Conservation (phyloP, 2,113 vertebrate genomes). For the Myiozetetes cayanensis region DNA sequence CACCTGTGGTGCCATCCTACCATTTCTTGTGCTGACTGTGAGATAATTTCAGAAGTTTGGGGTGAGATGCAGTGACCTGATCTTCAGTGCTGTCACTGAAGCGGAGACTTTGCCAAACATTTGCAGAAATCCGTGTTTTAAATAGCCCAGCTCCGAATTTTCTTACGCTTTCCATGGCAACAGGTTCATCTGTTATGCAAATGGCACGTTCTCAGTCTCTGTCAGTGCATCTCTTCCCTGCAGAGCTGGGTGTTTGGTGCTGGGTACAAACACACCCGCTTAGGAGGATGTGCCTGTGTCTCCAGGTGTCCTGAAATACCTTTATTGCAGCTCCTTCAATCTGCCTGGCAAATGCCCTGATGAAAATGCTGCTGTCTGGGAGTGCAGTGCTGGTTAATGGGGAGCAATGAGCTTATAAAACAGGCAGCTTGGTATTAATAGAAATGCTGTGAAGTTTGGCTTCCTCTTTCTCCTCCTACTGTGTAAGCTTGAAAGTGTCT, state of each 20-base stretch:
- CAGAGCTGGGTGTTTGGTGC: not conserved
- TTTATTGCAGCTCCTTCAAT: not conserved
- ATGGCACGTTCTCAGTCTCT: not conserved
- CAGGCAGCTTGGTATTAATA: not conserved
- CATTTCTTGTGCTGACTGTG: not conserved
- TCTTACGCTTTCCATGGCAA: constrained; percentile 36
- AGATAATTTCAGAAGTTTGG: not conserved
- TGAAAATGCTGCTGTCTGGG: not conserved
- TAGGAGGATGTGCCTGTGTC: not conserved
- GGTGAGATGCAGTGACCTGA: not conserved
- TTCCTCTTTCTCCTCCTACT: not conserved
- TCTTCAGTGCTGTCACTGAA: not conserved
- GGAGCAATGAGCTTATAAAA: not conserved
- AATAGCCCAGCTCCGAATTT: constrained; percentile 48
- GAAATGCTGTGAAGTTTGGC: not conserved
- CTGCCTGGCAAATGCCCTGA: not conserved
- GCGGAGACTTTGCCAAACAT: not conserved
- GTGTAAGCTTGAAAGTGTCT: not conserved
- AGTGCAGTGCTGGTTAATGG: not conserved
- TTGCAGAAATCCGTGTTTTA: constrained; percentile 26
- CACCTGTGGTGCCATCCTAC: not conserved
- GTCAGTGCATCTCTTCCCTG: not conserved
- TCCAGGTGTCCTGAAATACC: not conserved
- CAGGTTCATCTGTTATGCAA: constrained; percentile 42
- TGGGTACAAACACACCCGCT: not conserved